A percentile compares a stretch with the other conserved stretches of the same genome.
Evolutionary conservation across 2,113 vertebrate genomes (phyloP).

Genomic region (Garra rufa): DNA sequence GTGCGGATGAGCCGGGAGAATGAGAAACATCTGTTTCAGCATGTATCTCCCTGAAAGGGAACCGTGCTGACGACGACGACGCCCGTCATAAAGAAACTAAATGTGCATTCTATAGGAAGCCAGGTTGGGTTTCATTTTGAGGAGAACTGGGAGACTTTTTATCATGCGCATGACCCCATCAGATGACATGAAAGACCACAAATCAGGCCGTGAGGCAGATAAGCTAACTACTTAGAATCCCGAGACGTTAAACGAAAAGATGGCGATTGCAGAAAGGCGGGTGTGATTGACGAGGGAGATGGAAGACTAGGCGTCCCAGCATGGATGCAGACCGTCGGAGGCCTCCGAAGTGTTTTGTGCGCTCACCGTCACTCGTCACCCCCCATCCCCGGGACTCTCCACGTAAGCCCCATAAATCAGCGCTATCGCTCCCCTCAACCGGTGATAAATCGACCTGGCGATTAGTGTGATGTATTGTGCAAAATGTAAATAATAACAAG

Average conservation of each 20-base stretch:
- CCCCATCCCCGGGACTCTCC: slow-evolving; percentile 85
- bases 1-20: slow-evolving; percentile 46
- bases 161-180: slow-evolving; percentile 6
- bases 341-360: slow-evolving; percentile 48
- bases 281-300: neutral
- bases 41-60: slow-evolving; percentile 30
- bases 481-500: slow-evolving; percentile 94
- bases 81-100: slow-evolving; percentile 32
- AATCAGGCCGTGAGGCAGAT: slow-evolving; percentile 31
- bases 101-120: slow-evolving; percentile 31
- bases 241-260: neutral
- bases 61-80: neutral
- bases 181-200: slow-evolving; percentile 11
- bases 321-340: slow-evolving; percentile 37
- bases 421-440: slow-evolving; percentile 80
- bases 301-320: slow-evolving; percentile 30
- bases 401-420: slow-evolving; percentile 91
- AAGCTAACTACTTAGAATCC: neutral
- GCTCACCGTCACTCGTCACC: slow-evolving; percentile 76
- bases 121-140: slow-evolving; percentile 38
- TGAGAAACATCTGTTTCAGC: slow-evolving; percentile 53
- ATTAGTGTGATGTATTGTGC: slow-evolving; percentile 90
- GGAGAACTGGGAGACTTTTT: slow-evolving; percentile 3
- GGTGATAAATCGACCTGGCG: slow-evolving; percentile 88
- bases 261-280: neutral